These are phyloP conservation scores for Linnaemya vulpina DNA, from an alignment of 2,888 invertebrate genomes.

Conservation along the genomic window DNA sequence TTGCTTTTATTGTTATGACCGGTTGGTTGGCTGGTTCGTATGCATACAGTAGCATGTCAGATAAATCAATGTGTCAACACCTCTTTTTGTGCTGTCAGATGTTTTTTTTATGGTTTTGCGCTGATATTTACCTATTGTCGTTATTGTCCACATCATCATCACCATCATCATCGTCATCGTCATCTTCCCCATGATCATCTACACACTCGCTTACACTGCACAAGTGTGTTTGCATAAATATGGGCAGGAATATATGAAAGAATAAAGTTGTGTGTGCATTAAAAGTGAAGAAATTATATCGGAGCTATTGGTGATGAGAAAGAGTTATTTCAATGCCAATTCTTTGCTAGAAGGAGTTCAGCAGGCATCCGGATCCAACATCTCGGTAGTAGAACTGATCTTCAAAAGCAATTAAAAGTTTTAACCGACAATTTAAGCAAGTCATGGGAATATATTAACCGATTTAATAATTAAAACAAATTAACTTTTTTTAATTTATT, in stretches of 20 bases:
- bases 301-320: constrained; percentile 11
- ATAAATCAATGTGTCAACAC: constrained; percentile 83
- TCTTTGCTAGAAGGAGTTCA: too few relatives aligned
- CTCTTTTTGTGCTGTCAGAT: constrained; percentile 83
- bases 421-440: too few relatives aligned
- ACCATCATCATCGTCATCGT: constrained; percentile 38
- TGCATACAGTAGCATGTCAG: constrained; percentile 79
- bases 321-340: not conserved
- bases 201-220: not conserved
- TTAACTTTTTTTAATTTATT: too few relatives aligned
- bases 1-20: constrained; percentile 40
- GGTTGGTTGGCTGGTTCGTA: constrained; percentile 56
- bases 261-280: constrained; percentile 41
- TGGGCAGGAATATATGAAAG: constrained; percentile 10
- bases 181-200: not conserved
- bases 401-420: too few relatives aligned
- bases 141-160: constrained; percentile 68
- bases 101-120: constrained; percentile 80
- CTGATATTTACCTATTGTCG: constrained; percentile 82
- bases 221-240: constrained; percentile 13
- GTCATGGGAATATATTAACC: too few relatives aligned
- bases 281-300: constrained; percentile 40
- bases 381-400: too few relatives aligned
- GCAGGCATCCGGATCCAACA: too few relatives aligned
- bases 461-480: too few relatives aligned